Base-by-base conservation (phyloP, 2,888 invertebrate species). In the Drosophila emarginata region DNA sequence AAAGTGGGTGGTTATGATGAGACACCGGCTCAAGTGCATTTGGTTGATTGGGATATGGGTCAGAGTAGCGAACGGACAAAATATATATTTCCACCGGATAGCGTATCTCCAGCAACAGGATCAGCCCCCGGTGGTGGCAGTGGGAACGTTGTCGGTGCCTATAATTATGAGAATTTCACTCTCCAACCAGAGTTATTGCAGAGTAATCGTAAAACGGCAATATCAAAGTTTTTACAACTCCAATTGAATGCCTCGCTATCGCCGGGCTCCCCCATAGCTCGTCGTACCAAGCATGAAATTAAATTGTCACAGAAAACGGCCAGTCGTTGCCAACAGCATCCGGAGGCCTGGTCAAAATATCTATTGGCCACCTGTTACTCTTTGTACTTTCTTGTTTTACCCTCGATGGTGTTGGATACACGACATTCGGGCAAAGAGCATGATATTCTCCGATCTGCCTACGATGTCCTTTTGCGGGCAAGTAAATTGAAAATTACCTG, bases 381-480 rank as follows among this genome's bases (percentile, higher is more conserved):
- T 39, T 93, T 99, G 26, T 99, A 99, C 95, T 99, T 99, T 92
- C 95, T 99, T 86, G 96, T 98, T 82, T 93, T 99, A 77, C 99
- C 99, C 21, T 97, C 98, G 92, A 96, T 95, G 93, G 94, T 95
- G 86, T 94, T 93, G 89, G 93, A 94, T 90, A 94, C 93, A 79
- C 93, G 94, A 1, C 95, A 96, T 60, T 80, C 85, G 36, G 96
- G 96, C 71, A 96, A 95, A 89, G 95, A 96, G 80, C 95, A 96
- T 77, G 95, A 96, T 1, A 94, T 94, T 0, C 91, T 98, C 56
- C 94, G 96, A 57, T 93, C 94, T 65, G 98, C 98, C 0, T 98
- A 96, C 89, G 97, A 97, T 88, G 93, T 98, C 58, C 93, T 99
- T 50, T 96, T 96, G 54, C 94, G 96, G 78, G 97, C 99, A 89